Evolutionary conservation across 2,888 invertebrate species (phyloP).

Genomic region (Conchocele bisecta): DNA sequence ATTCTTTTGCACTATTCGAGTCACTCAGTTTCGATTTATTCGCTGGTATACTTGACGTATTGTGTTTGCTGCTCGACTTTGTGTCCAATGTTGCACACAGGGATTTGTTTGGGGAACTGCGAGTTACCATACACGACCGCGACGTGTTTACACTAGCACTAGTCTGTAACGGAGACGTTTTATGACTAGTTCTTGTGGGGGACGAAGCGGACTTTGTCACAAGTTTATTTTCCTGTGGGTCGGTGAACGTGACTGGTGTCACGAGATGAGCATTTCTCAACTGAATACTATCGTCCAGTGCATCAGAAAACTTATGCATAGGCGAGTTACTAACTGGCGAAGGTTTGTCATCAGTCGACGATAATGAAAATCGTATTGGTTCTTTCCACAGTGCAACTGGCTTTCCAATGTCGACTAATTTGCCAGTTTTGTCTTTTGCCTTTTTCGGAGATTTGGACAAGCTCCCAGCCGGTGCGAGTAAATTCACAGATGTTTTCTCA

Average conservation of each 20-base stretch:
- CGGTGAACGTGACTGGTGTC: conserved; percentile 7
- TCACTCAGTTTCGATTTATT: conserved; percentile 19
- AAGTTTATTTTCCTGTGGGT: conserved; percentile 11
- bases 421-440: conserved; percentile 11
- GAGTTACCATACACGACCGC: conserved; percentile 43
- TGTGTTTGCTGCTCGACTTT: background rate
- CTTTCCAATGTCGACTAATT: background rate
- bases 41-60: background rate
- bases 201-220: conserved; percentile 17
- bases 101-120: conserved; percentile 51
- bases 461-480: conserved; percentile 44
- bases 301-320: conserved; percentile 35
- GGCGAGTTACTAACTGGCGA: conserved; percentile 8
- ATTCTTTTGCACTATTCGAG: conserved; percentile 9
- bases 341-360: background rate
- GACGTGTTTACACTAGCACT: conserved; percentile 48
- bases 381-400: too few species aligned
- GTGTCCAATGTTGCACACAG: background rate
- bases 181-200: conserved; percentile 9
- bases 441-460: conserved; percentile 49
- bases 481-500: conserved; percentile 19
- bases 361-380: too few species aligned
- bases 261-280: conserved; percentile 51
- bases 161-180: conserved; percentile 42
- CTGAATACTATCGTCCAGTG: conserved; percentile 70